A percentile compares a stretch with the other conserved stretches of the same genome.
Conservation (phyloP, 2,797 vertebrate species). For the Sus cebifrons region DNA sequence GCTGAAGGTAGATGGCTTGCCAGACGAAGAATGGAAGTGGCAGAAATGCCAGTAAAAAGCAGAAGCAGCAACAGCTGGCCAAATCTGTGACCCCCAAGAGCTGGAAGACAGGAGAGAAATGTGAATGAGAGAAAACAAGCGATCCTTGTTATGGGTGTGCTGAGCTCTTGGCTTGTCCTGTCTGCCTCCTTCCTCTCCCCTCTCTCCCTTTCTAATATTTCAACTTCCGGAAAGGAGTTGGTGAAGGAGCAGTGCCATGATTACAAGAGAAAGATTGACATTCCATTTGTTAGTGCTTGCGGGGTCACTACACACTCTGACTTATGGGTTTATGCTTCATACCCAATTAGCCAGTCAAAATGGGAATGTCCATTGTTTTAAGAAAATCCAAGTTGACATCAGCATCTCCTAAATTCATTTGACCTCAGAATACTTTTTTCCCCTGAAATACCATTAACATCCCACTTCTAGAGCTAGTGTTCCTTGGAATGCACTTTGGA, state of each 20-base stretch:
- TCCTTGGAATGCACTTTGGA: neutral
- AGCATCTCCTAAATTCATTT: conserved; percentile 49
- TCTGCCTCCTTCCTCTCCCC: neutral
- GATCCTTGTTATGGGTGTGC: too few species aligned
- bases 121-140: neutral
- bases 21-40: neutral
- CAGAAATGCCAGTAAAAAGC: neutral
- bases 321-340: neutral
- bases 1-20: neutral
- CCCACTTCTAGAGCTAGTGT: neutral
- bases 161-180: neutral
- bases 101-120: neutral
- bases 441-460: neutral
- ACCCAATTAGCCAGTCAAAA: conserved; percentile 10
- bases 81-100: neutral
- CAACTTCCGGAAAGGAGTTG: neutral
- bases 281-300: neutral
- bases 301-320: neutral
- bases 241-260: neutral
- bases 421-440: neutral
- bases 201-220: neutral
- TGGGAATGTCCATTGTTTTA: neutral
- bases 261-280: neutral
- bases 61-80: neutral
- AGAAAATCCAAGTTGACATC: conserved; percentile 55